phyloP scores from a whole-genome alignment of 2,113 vertebrate species.

The Bujurquina vittata region DNA sequence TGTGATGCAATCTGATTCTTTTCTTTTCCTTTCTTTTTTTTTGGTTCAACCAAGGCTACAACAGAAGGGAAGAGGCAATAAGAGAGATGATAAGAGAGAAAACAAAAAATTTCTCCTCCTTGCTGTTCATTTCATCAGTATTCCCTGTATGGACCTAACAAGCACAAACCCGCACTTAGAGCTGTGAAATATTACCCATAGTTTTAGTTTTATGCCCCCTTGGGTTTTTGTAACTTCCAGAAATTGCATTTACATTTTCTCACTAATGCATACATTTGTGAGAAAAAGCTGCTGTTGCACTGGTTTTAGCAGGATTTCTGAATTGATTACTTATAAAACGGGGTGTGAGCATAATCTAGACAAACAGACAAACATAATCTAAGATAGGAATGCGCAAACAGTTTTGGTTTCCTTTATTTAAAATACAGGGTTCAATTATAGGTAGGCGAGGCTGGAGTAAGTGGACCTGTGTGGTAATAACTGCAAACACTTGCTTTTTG shows the following conservation, averaged over 20 bases:
- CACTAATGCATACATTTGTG: neutral
- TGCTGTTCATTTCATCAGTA: constrained; percentile 55
- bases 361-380: neutral
- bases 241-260: constrained; percentile 13
- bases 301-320: neutral
- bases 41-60: constrained; percentile 1
- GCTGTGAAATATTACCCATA: constrained; percentile 11
- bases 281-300: neutral
- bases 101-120: constrained; percentile 8
- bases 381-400: neutral
- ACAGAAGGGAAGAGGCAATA: constrained; percentile 9
- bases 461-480: too few species aligned
- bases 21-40: neutral
- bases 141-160: constrained; percentile 3
- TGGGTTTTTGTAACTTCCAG: constrained; percentile 3
- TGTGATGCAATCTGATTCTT: constrained; percentile 29
- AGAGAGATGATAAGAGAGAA: neutral
- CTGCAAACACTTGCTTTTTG: neutral
- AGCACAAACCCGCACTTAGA: constrained; percentile 26
- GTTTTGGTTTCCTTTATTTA: neutral
- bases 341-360: neutral
- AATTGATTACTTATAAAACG: neutral
- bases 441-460: too few species aligned
- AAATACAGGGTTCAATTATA: too few species aligned
- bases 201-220: neutral